Percentiles rank a stretch among this genome's conserved stretches.
These are phyloP conservation scores for Lepidocolaptes lacrymiger DNA, from an alignment of 2,797 vertebrate genomes.

Conservation along the genomic window DNA sequence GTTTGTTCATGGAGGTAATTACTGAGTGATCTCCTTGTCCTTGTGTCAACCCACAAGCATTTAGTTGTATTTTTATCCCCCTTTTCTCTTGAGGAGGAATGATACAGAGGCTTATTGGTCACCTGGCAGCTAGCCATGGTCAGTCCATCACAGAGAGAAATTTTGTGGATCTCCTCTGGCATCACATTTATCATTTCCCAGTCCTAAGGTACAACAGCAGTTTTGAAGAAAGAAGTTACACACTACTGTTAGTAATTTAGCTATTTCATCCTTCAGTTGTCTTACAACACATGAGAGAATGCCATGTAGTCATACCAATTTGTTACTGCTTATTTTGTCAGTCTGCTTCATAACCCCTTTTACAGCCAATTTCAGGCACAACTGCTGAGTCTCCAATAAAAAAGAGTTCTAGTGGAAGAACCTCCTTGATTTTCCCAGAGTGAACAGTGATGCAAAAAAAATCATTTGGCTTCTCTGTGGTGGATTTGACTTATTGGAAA, in stretches of 20 bases:
- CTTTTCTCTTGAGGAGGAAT: not conserved
- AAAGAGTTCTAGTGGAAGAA: not conserved
- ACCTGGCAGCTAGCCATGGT: not conserved
- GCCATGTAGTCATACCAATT: not conserved
- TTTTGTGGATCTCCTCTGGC: not conserved
- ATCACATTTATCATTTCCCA: not conserved
- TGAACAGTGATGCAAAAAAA: not conserved
- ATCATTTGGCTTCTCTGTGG: not conserved
- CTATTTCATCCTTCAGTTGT: slow-evolving; percentile 16
- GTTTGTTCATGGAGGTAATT: not conserved
- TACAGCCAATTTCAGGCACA: not conserved
- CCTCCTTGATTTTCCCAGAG: not conserved
- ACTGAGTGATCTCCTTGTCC: not conserved
- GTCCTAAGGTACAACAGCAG: not conserved
- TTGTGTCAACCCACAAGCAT: not conserved
- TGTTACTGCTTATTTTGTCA: not conserved
- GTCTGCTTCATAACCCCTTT: not conserved
- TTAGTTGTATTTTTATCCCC: not conserved
- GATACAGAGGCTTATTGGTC: not conserved
- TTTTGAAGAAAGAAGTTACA: not conserved
- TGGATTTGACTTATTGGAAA: not conserved
- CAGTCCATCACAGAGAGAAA: not conserved
- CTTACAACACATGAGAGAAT: slow-evolving; percentile 17
- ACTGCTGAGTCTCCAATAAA: not conserved
- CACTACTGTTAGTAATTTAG: not conserved